phyloP scores from a whole-genome alignment of 2,888 invertebrate species.

The Ornithoptera priamus region DNA sequence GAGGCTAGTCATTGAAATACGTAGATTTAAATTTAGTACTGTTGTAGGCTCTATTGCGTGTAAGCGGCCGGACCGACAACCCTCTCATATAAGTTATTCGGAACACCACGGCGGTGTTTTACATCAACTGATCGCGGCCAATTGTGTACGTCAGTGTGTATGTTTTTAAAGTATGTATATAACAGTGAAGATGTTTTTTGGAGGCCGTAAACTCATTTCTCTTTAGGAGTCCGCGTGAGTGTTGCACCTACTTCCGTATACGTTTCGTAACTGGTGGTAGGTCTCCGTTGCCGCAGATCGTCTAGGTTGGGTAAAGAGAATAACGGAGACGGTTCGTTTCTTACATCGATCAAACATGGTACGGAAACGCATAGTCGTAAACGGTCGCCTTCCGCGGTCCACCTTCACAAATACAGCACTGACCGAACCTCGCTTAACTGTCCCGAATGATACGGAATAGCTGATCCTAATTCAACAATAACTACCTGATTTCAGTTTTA shows the following conservation, averaged over 20 bases:
- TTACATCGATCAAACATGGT: not conserved
- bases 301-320: not conserved
- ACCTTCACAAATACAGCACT: not conserved
- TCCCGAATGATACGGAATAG: not conserved
- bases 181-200: no score
- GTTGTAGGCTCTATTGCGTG: not conserved
- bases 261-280: no score
- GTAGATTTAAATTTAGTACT: not conserved
- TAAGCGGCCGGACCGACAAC: not conserved
- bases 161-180: no score
- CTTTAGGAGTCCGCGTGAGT: no score
- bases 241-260: no score
- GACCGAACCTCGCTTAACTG: not conserved
- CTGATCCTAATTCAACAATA: not conserved
- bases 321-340: not conserved
- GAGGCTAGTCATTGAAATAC: slow-evolving; percentile 7
- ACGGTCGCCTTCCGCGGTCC: not conserved
- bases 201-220: no score
- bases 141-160: not conserved
- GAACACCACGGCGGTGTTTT: not conserved
- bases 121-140: not conserved
- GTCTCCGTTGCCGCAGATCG: no score
- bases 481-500: no score
- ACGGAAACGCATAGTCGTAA: not conserved
- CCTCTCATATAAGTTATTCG: not conserved